phyloP scores from a whole-genome alignment of 2,888 invertebrate species.

The Pachymerium ferrugineum region DNA sequence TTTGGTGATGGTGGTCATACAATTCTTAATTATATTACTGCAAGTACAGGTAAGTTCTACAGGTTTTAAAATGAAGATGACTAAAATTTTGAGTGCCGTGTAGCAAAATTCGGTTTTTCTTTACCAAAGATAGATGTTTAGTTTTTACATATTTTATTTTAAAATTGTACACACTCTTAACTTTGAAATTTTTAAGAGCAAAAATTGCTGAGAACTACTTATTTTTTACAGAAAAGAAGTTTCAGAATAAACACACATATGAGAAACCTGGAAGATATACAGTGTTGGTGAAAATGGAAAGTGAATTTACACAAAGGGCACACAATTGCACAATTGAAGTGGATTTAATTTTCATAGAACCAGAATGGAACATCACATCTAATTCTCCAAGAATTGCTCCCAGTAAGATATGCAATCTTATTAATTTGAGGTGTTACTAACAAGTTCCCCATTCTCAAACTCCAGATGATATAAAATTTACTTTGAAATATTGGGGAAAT shows the following conservation, averaged over 20 bases:
- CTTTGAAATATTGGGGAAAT: background rate
- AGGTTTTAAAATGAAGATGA: no score
- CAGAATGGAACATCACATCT: background rate
- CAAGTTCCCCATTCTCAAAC: no score
- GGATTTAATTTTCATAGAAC: background rate
- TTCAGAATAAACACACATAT: background rate
- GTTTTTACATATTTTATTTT: no score
- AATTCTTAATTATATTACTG: background rate
- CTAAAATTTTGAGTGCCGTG: no score
- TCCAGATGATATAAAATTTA: background rate
- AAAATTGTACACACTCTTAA: no score
- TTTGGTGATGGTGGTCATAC: background rate
- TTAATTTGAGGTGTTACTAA: no score
- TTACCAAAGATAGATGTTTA: no score
- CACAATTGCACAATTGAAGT: background rate
- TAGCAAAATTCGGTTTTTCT: no score
- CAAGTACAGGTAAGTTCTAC: background rate
- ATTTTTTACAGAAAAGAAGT: background rate
- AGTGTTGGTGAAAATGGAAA: background rate
- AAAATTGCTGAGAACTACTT: background rate
- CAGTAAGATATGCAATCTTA: background rate
- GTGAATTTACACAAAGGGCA: background rate
- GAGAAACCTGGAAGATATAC: background rate
- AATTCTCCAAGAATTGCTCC: background rate
- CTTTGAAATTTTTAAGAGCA: no score